Conservation (phyloP, 2,113 vertebrate genomes). For the Tamias sibiricus region DNA sequence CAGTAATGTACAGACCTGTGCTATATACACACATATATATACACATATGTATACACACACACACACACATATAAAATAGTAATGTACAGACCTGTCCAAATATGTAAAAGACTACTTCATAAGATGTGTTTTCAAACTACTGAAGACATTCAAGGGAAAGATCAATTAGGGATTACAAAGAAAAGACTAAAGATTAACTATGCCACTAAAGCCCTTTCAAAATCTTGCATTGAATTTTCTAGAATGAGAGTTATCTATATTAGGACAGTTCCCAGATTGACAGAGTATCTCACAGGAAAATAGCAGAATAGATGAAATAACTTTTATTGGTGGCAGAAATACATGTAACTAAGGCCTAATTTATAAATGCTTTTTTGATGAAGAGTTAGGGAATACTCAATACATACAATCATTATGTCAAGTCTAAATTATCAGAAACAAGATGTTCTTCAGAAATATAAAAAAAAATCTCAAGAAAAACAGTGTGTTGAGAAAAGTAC, state of each 20-base stretch:
- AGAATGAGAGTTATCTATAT: not conserved
- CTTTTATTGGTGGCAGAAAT: not conserved
- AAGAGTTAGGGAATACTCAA: not conserved
- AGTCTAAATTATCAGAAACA: not conserved
- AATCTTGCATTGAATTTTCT: not conserved
- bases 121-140: not conserved
- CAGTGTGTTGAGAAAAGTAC: not conserved
- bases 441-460: not conserved
- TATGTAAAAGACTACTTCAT: not conserved
- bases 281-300: not conserved
- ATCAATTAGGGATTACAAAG: not conserved
- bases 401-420: not conserved
- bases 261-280: not conserved
- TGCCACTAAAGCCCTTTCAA: not conserved
- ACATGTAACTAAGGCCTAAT: not conserved
- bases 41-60: too few species aligned
- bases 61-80: not conserved
- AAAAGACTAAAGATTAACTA: conserved; percentile 30
- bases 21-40: too few species aligned
- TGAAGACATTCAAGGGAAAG: not conserved
- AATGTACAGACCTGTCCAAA: not conserved
- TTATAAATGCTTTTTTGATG: not conserved
- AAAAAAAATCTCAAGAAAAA: not conserved
- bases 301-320: not conserved
- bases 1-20: not conserved